Evolutionary conservation across 2,113 vertebrate species (phyloP).

Genomic region (Taxidea taxus): DNA sequence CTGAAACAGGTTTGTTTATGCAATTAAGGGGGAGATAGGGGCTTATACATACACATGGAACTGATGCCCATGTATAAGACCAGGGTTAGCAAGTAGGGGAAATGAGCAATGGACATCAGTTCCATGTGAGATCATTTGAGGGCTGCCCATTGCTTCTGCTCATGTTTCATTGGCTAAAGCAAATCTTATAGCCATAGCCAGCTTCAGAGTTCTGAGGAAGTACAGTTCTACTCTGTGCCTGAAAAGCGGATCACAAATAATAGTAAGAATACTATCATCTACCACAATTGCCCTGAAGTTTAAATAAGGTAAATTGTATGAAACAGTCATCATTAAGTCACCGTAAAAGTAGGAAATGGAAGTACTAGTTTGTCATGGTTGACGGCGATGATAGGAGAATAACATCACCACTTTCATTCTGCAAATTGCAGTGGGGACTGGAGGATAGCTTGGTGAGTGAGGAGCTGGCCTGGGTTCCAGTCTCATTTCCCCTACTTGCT

Average conservation of each 20-base stretch:
- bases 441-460: not conserved
- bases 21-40: not conserved
- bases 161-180: not conserved
- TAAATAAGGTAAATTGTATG: not conserved
- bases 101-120: too few relatives aligned
- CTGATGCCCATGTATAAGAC: too few relatives aligned
- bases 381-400: not conserved
- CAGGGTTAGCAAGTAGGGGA: too few relatives aligned
- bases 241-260: not conserved
- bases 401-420: not conserved
- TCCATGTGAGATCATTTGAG: too few relatives aligned
- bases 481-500: not conserved
- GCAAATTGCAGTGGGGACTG: not conserved
- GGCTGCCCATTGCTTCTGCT: not conserved
- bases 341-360: not conserved
- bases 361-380: not conserved
- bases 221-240: not conserved
- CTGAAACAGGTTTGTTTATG: not conserved
- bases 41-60: not conserved
- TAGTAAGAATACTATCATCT: not conserved
- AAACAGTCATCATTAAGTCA: not conserved
- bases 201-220: not conserved
- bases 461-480: not conserved
- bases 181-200: not conserved
- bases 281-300: not conserved